These are phyloP conservation scores for Gymnoscopelus braueri DNA, from an alignment of 2,797 vertebrate species.

Conservation along the genomic window DNA sequence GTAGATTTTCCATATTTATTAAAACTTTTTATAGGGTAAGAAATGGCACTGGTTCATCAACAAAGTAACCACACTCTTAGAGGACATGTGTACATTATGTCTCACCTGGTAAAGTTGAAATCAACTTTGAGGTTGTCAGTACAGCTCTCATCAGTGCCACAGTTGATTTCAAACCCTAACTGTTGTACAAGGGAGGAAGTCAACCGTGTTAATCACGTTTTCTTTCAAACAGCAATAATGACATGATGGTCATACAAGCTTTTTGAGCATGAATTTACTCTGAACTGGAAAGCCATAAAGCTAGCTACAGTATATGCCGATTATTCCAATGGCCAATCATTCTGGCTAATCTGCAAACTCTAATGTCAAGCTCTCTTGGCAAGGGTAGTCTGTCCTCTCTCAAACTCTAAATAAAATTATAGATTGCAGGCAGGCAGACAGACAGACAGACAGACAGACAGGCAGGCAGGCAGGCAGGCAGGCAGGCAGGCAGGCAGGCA, in stretches of 20 bases:
- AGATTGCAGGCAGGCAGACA: too few relatives aligned
- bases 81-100: not conserved
- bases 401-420: too few relatives aligned
- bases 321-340: too few relatives aligned
- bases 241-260: not conserved
- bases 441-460: too few relatives aligned
- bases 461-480: too few relatives aligned
- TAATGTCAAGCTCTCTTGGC: conserved; percentile 1
- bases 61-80: too few relatives aligned
- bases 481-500: too few relatives aligned
- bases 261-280: not conserved
- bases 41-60: not conserved
- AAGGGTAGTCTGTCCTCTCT: not conserved
- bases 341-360: not conserved
- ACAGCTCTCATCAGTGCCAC: conserved; percentile 77
- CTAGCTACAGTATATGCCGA: too few relatives aligned
- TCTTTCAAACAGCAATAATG: too few relatives aligned
- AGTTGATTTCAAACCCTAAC: conserved; percentile 85
- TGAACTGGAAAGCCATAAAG: not conserved
- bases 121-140: conserved; percentile 80
- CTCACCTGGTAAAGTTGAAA: conserved; percentile 82
- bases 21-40: not conserved
- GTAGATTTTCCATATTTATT: not conserved
- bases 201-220: not conserved
- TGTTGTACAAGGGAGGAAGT: conserved; percentile 47